Conservation (phyloP, 1,140 invertebrate species). For the Drosophila asahinai region DNA sequence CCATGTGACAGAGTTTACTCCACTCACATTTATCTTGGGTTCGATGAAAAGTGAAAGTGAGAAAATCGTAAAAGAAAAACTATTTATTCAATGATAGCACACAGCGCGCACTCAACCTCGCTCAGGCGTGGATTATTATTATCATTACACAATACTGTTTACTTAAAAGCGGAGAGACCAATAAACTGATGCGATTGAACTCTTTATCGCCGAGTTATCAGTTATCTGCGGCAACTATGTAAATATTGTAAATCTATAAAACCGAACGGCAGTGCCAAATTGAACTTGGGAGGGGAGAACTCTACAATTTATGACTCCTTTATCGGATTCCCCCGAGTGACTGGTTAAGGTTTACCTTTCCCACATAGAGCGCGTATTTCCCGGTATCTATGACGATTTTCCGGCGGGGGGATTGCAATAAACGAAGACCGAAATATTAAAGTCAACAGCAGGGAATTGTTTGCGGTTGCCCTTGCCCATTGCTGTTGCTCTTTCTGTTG, state of each 20-base stretch:
- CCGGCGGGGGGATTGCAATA: constrained; percentile 33
- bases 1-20: background rate
- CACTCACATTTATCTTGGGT: constrained; percentile 6
- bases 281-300: constrained; percentile 27
- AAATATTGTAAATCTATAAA: constrained; percentile 73
- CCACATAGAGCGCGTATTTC: constrained; percentile 52
- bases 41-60: constrained; percentile 62
- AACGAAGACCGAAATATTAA: constrained; percentile 69
- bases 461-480: constrained; percentile 34
- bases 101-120: constrained; percentile 25
- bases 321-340: constrained; percentile 49
- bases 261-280: constrained; percentile 66
- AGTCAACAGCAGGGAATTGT: constrained; percentile 63
- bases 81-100: constrained; percentile 44
- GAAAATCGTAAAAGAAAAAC: constrained; percentile 52
- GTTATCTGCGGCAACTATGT: constrained; percentile 40
- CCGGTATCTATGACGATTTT: constrained; percentile 46
- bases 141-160: constrained; percentile 63
- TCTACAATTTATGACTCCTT: constrained; percentile 58
- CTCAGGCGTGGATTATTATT: constrained; percentile 48
- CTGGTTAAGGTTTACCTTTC: constrained; percentile 70
- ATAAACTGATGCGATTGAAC: constrained; percentile 80
- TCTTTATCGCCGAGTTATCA: constrained; percentile 65
- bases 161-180: constrained; percentile 48
- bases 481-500: constrained; percentile 10